Percentiles rank a stretch among this genome's conserved stretches.
These are phyloP conservation scores for Gadus macrocephalus DNA, from an alignment of 2,113 vertebrate species.

Conservation along the genomic window DNA sequence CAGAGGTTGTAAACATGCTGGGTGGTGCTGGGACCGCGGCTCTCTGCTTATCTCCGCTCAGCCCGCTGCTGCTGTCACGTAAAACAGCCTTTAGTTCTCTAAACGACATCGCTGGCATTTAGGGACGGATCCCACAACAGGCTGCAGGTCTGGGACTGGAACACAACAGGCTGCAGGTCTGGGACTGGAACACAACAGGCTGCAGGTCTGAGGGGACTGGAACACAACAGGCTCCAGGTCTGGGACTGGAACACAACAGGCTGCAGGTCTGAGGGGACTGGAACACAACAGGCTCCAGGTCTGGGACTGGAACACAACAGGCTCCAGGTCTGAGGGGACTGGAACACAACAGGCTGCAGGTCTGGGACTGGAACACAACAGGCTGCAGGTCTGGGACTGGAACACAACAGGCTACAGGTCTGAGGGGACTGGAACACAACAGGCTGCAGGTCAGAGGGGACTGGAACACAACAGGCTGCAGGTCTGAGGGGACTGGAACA, in stretches of 20 bases:
- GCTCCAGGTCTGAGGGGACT: too few relatives aligned
- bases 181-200: constrained; percentile 38
- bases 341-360: background rate
- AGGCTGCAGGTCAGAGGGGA: too few relatives aligned
- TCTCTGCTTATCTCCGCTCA: constrained; percentile 12
- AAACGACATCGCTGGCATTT: too few relatives aligned
- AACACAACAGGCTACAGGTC: too few relatives aligned
- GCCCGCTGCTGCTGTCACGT: constrained; percentile 59
- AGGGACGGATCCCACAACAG: constrained; percentile 21
- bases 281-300: background rate
- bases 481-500: constrained; percentile 15
- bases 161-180: constrained; percentile 22
- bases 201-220: background rate
- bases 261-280: constrained; percentile 25
- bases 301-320: constrained; percentile 26
- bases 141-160: constrained; percentile 29
- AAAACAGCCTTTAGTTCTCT: constrained; percentile 58
- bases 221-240: constrained; percentile 23
- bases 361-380: too few relatives aligned
- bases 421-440: too few relatives aligned
- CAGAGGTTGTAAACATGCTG: too few relatives aligned
- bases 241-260: constrained; percentile 18
- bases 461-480: too few relatives aligned
- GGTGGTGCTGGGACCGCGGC: background rate
- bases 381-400: too few relatives aligned